Evolutionary conservation across 2,797 vertebrate genomes (phyloP), one percentile per base, ranked within the genome.

Genomic region (Antrozous pallidus): DNA sequence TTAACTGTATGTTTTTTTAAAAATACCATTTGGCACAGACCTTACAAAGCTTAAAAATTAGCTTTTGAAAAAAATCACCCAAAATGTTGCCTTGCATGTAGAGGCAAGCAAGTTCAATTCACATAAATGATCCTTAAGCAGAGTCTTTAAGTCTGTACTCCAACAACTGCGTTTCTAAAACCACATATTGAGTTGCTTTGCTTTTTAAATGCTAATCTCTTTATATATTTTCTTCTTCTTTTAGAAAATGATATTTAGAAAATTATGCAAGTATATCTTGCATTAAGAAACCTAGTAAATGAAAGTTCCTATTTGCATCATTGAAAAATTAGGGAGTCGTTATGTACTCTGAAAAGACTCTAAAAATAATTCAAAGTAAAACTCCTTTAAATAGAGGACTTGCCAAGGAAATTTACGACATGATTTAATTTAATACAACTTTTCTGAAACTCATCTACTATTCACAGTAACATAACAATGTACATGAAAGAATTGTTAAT

Each of bases 1-100:
- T 95, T 93, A 97, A 97, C 96, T 96, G 93, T 95, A 93, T 97
- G 93, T 96, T 96, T 97, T 97, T 96, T n/a, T n/a, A n/a, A 97
- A 97, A 97, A 97, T 97, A 95, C 94, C 96, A 96, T 90, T 97
- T 96, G 96, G 97, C 96, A 94, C 67, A 42, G 86, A 97, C 85
- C 87, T 82, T 92, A 89, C 65, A 88, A 96, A 95, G 96, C 96
- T 95, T 93, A 97, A 97, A 97, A 97, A 97, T 97, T 94, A 97
- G 95, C 85, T 97, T 97, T 96, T 90, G 78, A 94, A n/a, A 95
- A 94, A 94, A 93, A 56, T 87, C 88, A 95, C 92, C 90, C 94
- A 97, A 96, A 97, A 97, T 92, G 96, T 95, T 97, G 95, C 96
- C 79, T 96, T 51, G 95, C 61, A 2, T 96, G 88, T 95, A 78